phyloP scores from a whole-genome alignment of 2,888 invertebrate species.

The Synergus laeviventris region DNA sequence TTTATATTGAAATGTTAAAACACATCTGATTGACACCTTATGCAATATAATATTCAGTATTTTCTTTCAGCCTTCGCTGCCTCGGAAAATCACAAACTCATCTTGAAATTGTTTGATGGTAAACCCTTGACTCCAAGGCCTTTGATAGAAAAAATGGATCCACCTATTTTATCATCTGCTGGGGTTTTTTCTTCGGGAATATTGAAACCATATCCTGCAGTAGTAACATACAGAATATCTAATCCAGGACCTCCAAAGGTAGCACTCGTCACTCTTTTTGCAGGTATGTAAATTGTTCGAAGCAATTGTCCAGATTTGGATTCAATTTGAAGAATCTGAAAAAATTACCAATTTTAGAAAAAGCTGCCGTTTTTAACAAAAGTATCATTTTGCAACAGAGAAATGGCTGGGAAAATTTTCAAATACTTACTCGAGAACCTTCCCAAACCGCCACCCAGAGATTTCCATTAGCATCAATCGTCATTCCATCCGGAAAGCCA shows the following conservation, averaged over 20 bases:
- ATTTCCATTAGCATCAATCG: conserved; percentile 86
- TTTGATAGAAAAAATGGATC: conserved; percentile 75
- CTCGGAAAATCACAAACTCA: background rate
- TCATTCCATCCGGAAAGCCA: conserved; percentile 85
- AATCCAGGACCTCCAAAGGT: conserved; percentile 83
- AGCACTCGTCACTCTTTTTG: conserved; percentile 81
- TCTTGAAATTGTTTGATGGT: conserved; percentile 4
- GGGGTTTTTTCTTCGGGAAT: conserved; percentile 74
- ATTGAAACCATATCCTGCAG: conserved; percentile 76
- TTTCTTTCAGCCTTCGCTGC: background rate
- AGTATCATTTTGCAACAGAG: background rate
- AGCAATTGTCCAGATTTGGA: conserved; percentile 79
- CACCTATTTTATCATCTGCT: conserved; percentile 69
- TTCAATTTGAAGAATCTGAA: conserved; percentile 81
- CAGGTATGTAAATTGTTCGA: conserved; percentile 79
- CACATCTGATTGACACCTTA: background rate
- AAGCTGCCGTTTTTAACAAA: background rate
- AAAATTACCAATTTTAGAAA: background rate
- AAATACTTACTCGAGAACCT: conserved; percentile 80
- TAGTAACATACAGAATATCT: conserved; percentile 83
- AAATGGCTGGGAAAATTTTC: background rate
- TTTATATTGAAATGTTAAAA: background rate
- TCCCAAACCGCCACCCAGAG: conserved; percentile 85
- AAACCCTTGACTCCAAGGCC: conserved; percentile 72
- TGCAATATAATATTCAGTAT: background rate